Evolutionary conservation across 2,797 vertebrate species (phyloP).

Genomic region (Gallinago solitaria): DNA sequence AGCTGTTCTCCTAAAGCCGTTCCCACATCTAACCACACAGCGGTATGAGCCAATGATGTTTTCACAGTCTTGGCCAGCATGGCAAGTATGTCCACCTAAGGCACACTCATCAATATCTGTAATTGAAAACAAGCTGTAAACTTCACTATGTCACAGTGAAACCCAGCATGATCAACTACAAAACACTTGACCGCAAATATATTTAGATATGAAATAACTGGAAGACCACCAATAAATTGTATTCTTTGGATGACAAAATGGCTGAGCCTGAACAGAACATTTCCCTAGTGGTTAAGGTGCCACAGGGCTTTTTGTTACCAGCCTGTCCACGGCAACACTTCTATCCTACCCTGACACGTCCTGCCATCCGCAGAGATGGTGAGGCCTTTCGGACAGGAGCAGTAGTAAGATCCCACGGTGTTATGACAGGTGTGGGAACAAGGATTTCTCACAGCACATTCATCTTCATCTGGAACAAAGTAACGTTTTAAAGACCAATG

Average conservation of each 20-base stretch:
- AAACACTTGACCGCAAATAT: not conserved
- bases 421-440: conserved; percentile 96
- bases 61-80: conserved; percentile 87
- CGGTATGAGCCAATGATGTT: conserved; percentile 91
- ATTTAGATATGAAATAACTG: not conserved
- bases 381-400: conserved; percentile 91
- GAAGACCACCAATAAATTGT: not conserved
- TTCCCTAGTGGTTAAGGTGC: not conserved
- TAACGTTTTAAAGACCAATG: not conserved
- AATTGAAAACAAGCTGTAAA: not conserved
- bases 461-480: conserved; percentile 89
- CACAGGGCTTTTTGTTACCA: not conserved
- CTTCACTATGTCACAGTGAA: not conserved
- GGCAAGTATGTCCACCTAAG: conserved; percentile 82
- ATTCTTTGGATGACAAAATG: not conserved
- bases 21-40: conserved; percentile 86
- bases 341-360: conserved; percentile 88
- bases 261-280: not conserved
- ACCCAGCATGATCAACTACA: accelerated
- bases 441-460: conserved; percentile 85
- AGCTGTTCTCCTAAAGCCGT: conserved; percentile 86
- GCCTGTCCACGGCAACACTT: not conserved
- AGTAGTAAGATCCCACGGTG: conserved; percentile 90
- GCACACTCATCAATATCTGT: conserved; percentile 94
- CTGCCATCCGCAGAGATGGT: conserved; percentile 92